Evolutionary conservation across 2,888 invertebrate species (phyloP).

Genomic region (Argynnis bischoffii): DNA sequence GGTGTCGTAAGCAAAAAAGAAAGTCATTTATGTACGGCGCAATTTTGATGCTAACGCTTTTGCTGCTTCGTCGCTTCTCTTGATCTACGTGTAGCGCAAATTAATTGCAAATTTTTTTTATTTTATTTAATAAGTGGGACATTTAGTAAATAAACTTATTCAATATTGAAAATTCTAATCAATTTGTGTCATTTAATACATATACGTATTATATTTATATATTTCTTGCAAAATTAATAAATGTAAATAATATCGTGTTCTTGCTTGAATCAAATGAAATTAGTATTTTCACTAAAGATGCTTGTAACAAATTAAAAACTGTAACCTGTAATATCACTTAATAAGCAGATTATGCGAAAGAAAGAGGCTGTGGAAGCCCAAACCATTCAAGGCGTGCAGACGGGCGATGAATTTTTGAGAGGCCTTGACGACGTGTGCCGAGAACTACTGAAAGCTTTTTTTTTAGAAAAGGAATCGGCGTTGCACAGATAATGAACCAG

Average conservation of each 20-base stretch:
- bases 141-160: too few relatives aligned
- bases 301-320: neutral
- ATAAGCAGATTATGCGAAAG: conserved; percentile 71
- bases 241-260: neutral
- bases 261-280: neutral
- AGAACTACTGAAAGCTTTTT: conserved; percentile 66
- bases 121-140: too few relatives aligned
- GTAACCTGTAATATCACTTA: conserved; percentile 62
- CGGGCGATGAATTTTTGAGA: conserved; percentile 82
- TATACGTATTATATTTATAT: too few relatives aligned
- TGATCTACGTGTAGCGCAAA: conserved; percentile 8
- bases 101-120: conserved; percentile 7
- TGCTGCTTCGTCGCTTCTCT: conserved; percentile 27
- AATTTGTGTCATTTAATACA: too few relatives aligned
- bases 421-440: conserved; percentile 70
- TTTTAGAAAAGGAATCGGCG: conserved; percentile 69
- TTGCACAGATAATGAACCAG: conserved; percentile 64
- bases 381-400: conserved; percentile 70
- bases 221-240: too few relatives aligned
- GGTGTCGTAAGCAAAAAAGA: conserved; percentile 63
- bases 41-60: conserved; percentile 36
- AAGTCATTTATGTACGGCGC: conserved; percentile 43
- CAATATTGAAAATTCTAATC: too few relatives aligned
- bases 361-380: conserved; percentile 56
- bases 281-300: too few relatives aligned